Percentiles rank a stretch among this genome's conserved stretches.
These are phyloP conservation scores for Gallinago nigripennis DNA, from an alignment of 2,797 vertebrate genomes.

Conservation along the genomic window DNA sequence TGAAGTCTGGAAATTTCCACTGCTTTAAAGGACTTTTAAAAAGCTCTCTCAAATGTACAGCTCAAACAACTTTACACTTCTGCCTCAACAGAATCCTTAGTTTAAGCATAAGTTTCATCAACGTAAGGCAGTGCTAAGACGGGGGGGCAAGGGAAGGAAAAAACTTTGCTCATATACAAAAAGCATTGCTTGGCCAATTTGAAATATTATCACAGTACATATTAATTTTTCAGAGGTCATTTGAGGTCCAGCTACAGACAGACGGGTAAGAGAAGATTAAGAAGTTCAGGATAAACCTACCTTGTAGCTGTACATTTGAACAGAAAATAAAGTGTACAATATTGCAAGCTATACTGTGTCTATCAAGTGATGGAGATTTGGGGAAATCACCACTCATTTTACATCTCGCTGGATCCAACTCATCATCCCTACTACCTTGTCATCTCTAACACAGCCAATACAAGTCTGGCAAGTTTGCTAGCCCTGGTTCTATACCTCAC, in stretches of 20 bases:
- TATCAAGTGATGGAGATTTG: not conserved
- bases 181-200: not conserved
- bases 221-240: not conserved
- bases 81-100: not conserved
- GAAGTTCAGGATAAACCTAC: not conserved
- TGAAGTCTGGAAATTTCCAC: slow-evolving; percentile 71
- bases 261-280: not conserved
- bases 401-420: not conserved
- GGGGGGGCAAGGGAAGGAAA: not conserved
- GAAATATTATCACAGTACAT: not conserved
- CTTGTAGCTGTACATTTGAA: not conserved
- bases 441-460: not conserved
- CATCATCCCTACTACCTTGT: not conserved
- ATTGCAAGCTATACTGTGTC: not conserved
- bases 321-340: not conserved
- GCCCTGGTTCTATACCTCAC: not conserved
- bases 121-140: not conserved
- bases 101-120: not conserved
- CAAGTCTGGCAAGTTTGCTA: not conserved
- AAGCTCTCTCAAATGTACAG: slow-evolving; percentile 21
- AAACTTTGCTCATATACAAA: not conserved
- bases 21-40: slow-evolving; percentile 16
- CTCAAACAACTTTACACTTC: slow-evolving; percentile 10
- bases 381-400: not conserved
- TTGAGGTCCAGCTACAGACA: not conserved